These are phyloP conservation scores for Myotis myotis DNA, from an alignment of 2,797 vertebrate species.

Conservation along the genomic window DNA sequence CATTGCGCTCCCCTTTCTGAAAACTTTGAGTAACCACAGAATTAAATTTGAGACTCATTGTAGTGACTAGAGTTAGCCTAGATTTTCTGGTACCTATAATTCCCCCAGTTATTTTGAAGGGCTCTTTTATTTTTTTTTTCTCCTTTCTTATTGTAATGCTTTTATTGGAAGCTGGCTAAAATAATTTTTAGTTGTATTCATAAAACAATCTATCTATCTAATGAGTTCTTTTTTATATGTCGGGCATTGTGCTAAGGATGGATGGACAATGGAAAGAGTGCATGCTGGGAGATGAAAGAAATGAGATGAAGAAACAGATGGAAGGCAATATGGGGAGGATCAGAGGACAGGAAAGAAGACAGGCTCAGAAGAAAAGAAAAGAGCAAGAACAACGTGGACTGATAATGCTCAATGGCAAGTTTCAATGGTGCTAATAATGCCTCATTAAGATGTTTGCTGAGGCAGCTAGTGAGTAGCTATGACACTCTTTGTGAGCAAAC, in stretches of 20 bases:
- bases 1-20: neutral
- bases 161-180: conserved; percentile 27
- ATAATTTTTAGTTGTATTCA: conserved; percentile 37
- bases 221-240: neutral
- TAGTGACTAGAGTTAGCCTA: neutral
- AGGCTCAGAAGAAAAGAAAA: neutral
- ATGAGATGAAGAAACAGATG: neutral
- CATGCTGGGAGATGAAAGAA: neutral
- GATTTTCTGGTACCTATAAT: conserved; percentile 24
- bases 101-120: neutral
- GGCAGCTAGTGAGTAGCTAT: neutral
- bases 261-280: neutral
- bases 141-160: neutral
- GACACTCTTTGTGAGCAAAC: neutral
- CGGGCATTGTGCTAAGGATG: neutral
- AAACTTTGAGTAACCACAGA: neutral
- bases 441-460: neutral
- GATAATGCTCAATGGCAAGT: neutral
- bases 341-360: neutral
- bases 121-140: neutral
- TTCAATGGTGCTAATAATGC: neutral
- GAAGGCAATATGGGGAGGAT: neutral
- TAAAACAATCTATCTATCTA: neutral
- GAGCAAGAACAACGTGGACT: neutral
- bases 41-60: neutral